Percentiles rank a stretch among this genome's conserved stretches.
Conservation (phyloP, 1,140 invertebrate species). For the Dufourea novaeangliae region DNA sequence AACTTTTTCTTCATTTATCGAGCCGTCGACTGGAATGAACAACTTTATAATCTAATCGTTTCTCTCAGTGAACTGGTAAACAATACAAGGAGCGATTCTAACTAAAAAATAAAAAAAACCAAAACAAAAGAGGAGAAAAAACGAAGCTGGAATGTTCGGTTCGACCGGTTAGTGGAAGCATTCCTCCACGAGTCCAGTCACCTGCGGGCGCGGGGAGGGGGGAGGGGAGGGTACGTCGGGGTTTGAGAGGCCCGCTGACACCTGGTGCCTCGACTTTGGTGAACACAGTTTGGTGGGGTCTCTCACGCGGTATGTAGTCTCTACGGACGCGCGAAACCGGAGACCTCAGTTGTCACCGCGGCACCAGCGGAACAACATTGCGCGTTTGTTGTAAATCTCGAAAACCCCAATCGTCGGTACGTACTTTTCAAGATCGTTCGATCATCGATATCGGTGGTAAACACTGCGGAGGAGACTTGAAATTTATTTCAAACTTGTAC, state of each 20-base stretch:
- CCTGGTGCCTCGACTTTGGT: constrained; percentile 48
- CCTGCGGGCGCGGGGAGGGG: no score
- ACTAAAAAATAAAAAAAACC: no score
- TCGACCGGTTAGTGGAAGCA: background rate
- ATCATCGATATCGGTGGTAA: no score
- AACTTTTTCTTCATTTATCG: background rate
- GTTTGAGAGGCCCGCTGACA: constrained; percentile 58
- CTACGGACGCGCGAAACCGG: constrained; percentile 46
- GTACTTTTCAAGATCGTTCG: no score
- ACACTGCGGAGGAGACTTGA: no score
- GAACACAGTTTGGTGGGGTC: constrained; percentile 61
- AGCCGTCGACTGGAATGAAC: background rate
- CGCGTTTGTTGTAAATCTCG: constrained; percentile 3
- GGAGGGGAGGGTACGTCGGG: constrained; percentile 23
- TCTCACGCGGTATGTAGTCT: constrained; percentile 51
- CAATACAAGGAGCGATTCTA: background rate
- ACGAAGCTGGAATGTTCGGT: constrained; percentile 1
- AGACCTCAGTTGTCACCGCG: constrained; percentile 69
- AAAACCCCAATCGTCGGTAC: no score
- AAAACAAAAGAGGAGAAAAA: background rate
- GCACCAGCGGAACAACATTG: constrained; percentile 50
- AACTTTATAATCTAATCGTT: background rate
- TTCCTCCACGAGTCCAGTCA: constrained; percentile 33
- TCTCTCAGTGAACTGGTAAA: background rate
- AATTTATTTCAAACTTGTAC: no score